Conservation (phyloP, 2,113 vertebrate species). For the Numenius arquata region DNA sequence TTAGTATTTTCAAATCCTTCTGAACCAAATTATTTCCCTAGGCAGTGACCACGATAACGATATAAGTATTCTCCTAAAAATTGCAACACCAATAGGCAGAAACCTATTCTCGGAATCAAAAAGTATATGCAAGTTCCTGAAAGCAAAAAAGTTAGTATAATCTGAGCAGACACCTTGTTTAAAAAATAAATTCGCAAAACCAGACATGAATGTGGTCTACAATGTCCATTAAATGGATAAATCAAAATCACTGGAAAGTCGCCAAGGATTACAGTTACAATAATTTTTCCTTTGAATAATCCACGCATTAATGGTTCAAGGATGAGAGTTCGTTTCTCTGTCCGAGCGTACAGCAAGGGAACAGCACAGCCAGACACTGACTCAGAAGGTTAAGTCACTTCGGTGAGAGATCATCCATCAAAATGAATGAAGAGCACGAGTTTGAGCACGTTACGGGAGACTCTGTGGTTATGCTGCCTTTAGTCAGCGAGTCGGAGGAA, state of each 20-base stretch:
- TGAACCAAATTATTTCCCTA: conserved; percentile 38
- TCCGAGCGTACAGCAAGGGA: conserved; percentile 40
- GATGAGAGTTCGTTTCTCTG: conserved; percentile 66
- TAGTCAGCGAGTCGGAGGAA: conserved; percentile 87
- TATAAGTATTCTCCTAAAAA: conserved; percentile 48
- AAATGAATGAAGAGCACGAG: conserved; percentile 78
- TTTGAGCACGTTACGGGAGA: conserved; percentile 87
- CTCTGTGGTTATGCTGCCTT: conserved; percentile 87
- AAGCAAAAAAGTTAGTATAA: conserved; percentile 60
- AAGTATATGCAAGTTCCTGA: conserved; percentile 41
- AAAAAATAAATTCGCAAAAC: conserved; percentile 60
- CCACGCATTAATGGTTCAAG: conserved; percentile 51
- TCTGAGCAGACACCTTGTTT: conserved; percentile 56
- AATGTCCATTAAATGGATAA: conserved; percentile 45
- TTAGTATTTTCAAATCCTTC: conserved; percentile 68
- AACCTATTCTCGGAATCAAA: conserved; percentile 49
- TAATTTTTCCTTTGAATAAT: conserved; percentile 50
- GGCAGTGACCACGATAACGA: conserved; percentile 47
- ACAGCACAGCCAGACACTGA: conserved; percentile 61
- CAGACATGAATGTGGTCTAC: conserved; percentile 58
- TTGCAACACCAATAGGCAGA: conserved; percentile 47
- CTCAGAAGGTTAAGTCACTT: conserved; percentile 81
- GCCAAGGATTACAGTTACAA: conserved; percentile 47
- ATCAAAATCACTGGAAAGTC: conserved; percentile 62
- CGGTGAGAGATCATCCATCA: conserved; percentile 89